A percentile compares a stretch with the other conserved stretches of the same genome.
Evolutionary conservation across 2,888 invertebrate genomes (phyloP).

Genomic region (Choristoneura rosaceana): DNA sequence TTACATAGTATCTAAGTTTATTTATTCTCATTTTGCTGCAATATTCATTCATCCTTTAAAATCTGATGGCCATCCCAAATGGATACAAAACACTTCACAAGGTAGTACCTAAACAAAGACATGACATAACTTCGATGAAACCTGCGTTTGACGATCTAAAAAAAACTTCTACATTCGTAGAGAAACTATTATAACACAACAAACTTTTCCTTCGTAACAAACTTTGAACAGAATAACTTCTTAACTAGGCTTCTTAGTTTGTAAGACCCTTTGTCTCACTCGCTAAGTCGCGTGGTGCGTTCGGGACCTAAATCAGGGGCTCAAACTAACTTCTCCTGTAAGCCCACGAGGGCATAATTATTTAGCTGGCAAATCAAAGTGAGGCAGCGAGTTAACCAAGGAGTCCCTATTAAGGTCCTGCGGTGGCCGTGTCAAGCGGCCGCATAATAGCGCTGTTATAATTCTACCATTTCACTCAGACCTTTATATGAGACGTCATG

Average conservation of each 20-base stretch:
- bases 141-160: not conserved
- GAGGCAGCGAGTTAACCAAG: constrained; percentile 53
- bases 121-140: too few species aligned
- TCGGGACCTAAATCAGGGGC: constrained; percentile 21
- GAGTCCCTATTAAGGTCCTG: constrained; percentile 58
- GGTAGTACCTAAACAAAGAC: too few species aligned
- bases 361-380: constrained; percentile 58
- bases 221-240: not conserved
- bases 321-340: constrained; percentile 27
- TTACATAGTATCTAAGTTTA: too few species aligned
- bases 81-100: too few species aligned
- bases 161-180: not conserved
- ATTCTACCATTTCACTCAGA: constrained; percentile 52
- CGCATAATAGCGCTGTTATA: constrained; percentile 58
- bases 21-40: too few species aligned
- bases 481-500: constrained; percentile 42
- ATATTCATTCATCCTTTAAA: too few species aligned
- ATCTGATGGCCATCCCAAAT: too few species aligned
- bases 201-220: constrained; percentile 1
- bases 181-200: not conserved
- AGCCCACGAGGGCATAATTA: constrained; percentile 46
- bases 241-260: not conserved
- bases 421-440: constrained; percentile 57
- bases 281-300: constrained; percentile 32
- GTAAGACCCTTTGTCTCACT: not conserved